Evolutionary conservation across 2,797 vertebrate species (phyloP).

Genomic region (Tokudaia tokunoshimensis): DNA sequence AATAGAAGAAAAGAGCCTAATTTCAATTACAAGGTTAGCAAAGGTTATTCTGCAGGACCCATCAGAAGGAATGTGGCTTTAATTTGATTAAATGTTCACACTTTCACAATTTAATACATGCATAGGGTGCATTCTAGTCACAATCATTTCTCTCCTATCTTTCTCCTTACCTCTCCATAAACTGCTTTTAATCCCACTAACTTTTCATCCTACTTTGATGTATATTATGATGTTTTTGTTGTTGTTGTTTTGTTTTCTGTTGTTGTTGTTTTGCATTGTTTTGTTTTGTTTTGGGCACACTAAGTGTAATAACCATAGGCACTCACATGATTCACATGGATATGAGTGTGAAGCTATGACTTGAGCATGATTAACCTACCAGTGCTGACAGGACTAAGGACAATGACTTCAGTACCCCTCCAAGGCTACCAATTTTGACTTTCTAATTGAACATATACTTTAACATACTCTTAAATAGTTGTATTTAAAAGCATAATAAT

Average conservation of each 20-base stretch:
- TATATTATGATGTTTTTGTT: not conserved
- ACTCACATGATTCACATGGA: not conserved
- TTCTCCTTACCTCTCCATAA: no score
- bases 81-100: not conserved
- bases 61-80: not conserved
- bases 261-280: not conserved
- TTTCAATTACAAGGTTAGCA: not conserved
- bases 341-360: not conserved
- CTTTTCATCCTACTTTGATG: not conserved
- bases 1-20: not conserved
- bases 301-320: not conserved
- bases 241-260: not conserved
- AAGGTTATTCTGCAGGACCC: not conserved
- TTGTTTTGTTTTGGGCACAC: not conserved
- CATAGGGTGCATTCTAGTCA: no score
- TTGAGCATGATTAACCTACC: not conserved
- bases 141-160: no score
- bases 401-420: no score
- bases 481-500: not conserved
- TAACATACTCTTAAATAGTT: not conserved
- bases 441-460: accelerated
- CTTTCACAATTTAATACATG: not conserved
- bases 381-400: no score
- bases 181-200: not conserved
- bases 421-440: not conserved